These are phyloP conservation scores for Tricholaema leucomelas DNA, from an alignment of 2,113 vertebrate species.

Conservation along the genomic window DNA sequence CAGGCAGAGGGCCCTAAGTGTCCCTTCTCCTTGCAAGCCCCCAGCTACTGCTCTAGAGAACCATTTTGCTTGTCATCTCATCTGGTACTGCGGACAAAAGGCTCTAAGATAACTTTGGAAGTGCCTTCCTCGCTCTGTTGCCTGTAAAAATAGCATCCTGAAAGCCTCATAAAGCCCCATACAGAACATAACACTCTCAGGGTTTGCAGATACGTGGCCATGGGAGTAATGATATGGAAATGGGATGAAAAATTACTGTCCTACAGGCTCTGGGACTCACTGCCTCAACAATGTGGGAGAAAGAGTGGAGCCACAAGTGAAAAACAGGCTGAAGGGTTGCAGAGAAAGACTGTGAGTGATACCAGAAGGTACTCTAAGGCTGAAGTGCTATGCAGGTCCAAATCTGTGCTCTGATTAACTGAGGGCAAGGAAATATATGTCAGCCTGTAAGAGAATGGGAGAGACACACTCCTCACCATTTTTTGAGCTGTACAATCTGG, in stretches of 20 bases:
- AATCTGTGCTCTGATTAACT: neutral
- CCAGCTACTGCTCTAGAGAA: neutral
- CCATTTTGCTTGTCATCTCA: neutral
- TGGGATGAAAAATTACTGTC: neutral
- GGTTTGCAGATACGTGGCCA: neutral
- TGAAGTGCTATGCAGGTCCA: neutral
- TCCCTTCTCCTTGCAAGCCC: neutral
- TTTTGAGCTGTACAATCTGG: neutral
- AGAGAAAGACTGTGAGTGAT: neutral
- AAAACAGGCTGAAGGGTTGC: neutral
- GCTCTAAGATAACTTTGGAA: neutral
- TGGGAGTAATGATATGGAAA: neutral
- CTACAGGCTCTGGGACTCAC: neutral
- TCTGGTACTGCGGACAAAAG: neutral
- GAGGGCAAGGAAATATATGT: neutral
- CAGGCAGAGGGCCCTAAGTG: neutral
- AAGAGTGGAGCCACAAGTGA: neutral
- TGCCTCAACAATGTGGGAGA: accelerated
- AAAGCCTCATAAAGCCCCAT: neutral
- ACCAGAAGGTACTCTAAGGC: neutral
- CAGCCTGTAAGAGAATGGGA: neutral
- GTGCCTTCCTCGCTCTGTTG: neutral
- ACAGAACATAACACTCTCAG: neutral
- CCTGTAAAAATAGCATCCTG: neutral
- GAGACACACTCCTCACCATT: neutral